Conservation (phyloP, 2,797 vertebrate genomes). For the Spinus pinus region DNA sequence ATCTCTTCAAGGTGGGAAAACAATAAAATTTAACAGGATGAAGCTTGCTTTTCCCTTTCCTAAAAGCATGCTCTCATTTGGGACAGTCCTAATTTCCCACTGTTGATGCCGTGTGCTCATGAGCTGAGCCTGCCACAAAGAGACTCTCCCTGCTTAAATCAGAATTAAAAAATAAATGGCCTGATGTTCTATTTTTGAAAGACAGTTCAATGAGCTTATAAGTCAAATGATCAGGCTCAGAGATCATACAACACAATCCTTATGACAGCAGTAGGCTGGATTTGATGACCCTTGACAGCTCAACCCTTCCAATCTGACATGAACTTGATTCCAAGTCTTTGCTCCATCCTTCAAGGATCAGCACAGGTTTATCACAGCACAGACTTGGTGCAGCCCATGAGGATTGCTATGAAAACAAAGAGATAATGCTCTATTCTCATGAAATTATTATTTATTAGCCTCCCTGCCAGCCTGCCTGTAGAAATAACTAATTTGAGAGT, state of each 20-base stretch:
- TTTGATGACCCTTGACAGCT: background rate
- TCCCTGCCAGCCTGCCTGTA: background rate
- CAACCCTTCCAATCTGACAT: background rate
- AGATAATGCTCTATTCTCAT: background rate
- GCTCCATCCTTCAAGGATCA: background rate
- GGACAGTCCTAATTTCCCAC: background rate
- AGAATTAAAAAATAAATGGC: background rate
- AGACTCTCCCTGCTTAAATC: background rate
- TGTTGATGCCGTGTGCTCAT: fast-evolving
- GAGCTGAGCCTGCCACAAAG: background rate
- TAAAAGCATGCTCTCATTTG: background rate
- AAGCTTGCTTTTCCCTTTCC: background rate
- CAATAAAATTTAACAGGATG: background rate
- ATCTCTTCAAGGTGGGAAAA: background rate
- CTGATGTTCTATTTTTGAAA: background rate
- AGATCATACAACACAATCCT: background rate
- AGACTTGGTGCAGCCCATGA: background rate
- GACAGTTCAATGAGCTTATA: background rate
- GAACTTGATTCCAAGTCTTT: background rate
- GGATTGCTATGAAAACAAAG: fast-evolving
- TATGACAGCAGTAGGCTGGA: background rate
- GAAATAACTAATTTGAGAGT: background rate
- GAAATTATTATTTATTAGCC: background rate
- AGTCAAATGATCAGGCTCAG: constrained; percentile 33
- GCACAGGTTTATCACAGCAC: background rate